phyloP scores from a whole-genome alignment of 2,113 vertebrate species.

The Phylloscopus whistleri region DNA sequence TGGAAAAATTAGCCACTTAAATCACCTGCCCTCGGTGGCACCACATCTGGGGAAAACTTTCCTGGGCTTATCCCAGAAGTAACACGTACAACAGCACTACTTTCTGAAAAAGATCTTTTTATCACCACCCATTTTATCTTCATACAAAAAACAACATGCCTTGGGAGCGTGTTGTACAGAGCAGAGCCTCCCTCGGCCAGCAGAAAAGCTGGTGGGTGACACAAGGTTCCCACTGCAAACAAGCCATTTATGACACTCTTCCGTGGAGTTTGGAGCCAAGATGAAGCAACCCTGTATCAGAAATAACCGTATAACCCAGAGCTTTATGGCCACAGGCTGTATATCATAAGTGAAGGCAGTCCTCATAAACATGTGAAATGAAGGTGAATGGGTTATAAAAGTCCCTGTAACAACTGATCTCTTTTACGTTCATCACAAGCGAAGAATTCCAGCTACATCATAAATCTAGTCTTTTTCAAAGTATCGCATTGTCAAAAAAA shows the following conservation, averaged over 20 bases:
- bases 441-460: constrained; percentile 75
- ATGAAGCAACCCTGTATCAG: constrained; percentile 74
- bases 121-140: neutral
- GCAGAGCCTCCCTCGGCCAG: constrained; percentile 6
- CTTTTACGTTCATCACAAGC: constrained; percentile 71
- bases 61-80: rapidly evolving
- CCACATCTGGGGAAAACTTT: neutral
- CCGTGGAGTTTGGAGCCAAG: constrained; percentile 76
- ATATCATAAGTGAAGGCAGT: constrained; percentile 75
- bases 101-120: neutral
- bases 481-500: constrained; percentile 57
- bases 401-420: constrained; percentile 73
- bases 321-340: constrained; percentile 73
- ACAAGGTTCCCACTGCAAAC: constrained; percentile 63
- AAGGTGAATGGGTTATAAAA: constrained; percentile 79
- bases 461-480: constrained; percentile 77
- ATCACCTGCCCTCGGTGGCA: neutral
- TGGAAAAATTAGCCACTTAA: neutral
- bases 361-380: constrained; percentile 77
- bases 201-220: constrained; percentile 37
- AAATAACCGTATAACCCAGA: constrained; percentile 71
- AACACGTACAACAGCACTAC: neutral
- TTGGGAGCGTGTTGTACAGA: neutral
- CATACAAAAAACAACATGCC: rapidly evolving
- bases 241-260: constrained; percentile 75